phyloP scores from a whole-genome alignment of 2,888 invertebrate genomes.

The Kryphioiulus occultus region DNA sequence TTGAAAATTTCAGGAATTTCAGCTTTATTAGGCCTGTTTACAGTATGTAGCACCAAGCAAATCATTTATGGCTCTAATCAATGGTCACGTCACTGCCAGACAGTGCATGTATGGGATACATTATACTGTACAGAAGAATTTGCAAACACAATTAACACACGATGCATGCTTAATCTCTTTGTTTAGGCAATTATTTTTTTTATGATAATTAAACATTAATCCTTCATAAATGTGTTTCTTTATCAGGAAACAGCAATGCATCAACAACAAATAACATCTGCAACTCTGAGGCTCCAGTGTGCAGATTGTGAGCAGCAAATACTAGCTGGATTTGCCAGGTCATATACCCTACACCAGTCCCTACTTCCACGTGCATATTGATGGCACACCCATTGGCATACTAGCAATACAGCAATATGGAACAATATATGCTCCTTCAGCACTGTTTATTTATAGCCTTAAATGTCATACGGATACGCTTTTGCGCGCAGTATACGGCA shows the following conservation, averaged over 20 bases:
- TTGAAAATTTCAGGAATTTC: too few species aligned
- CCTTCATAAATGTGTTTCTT: neutral
- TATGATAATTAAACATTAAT: neutral
- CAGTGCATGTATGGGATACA: neutral
- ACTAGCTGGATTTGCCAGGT: too few species aligned
- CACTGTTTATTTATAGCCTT: neutral
- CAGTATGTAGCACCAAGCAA: neutral
- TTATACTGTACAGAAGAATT: neutral
- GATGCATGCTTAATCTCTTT: neutral
- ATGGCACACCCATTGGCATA: constrained; percentile 2
- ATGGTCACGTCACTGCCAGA: neutral
- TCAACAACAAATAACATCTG: neutral
- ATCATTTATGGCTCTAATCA: neutral
- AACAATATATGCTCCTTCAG: neutral
- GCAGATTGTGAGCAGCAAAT: too few species aligned
- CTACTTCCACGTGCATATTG: neutral
- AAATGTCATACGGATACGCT: constrained; percentile 7
- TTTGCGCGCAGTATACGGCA: neutral
- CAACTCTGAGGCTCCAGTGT: too few species aligned
- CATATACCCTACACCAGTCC: neutral
- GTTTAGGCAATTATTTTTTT: neutral
- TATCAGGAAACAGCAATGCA: neutral
- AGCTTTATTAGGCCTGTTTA: neutral
- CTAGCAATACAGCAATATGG: neutral
- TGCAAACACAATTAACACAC: neutral